Conservation (phyloP, 2,797 vertebrate species). For the Balearica regulorum region DNA sequence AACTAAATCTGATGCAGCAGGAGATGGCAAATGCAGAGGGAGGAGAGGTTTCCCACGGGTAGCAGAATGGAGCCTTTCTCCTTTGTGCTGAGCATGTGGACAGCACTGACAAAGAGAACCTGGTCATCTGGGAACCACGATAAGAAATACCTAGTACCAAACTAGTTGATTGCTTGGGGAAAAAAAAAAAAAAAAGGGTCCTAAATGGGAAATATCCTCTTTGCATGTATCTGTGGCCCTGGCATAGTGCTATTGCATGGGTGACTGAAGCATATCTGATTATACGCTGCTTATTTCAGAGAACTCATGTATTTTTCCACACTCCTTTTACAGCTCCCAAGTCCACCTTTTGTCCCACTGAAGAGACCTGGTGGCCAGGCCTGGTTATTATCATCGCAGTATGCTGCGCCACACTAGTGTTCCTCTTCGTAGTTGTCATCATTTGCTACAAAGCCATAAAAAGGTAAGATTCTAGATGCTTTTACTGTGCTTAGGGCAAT, state of each 20-base stretch:
- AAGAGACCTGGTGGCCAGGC: conserved; percentile 90
- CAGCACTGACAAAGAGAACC: neutral
- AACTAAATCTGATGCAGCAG: neutral
- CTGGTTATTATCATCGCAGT: conserved; percentile 86
- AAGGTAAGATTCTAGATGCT: conserved; percentile 80
- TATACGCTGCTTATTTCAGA: neutral
- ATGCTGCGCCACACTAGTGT: conserved; percentile 84
- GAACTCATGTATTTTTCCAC: conserved; percentile 24
- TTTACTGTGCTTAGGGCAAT: neutral
- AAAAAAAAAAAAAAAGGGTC: neutral
- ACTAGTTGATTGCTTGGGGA: neutral
- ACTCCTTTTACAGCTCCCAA: conserved; percentile 76
- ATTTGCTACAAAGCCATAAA: conserved; percentile 99
- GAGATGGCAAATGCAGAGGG: neutral
- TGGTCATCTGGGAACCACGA: neutral
- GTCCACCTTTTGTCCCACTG: conserved; percentile 74
- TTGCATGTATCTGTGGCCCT: neutral
- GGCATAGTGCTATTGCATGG: neutral
- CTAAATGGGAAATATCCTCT: neutral
- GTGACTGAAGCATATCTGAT: neutral
- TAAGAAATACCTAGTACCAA: neutral
- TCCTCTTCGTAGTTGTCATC: conserved; percentile 91
- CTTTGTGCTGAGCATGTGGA: neutral
- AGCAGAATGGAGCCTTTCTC: neutral
- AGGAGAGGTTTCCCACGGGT: neutral